phyloP scores from a whole-genome alignment of 2,113 vertebrate species.

The Zootoca vivipara region DNA sequence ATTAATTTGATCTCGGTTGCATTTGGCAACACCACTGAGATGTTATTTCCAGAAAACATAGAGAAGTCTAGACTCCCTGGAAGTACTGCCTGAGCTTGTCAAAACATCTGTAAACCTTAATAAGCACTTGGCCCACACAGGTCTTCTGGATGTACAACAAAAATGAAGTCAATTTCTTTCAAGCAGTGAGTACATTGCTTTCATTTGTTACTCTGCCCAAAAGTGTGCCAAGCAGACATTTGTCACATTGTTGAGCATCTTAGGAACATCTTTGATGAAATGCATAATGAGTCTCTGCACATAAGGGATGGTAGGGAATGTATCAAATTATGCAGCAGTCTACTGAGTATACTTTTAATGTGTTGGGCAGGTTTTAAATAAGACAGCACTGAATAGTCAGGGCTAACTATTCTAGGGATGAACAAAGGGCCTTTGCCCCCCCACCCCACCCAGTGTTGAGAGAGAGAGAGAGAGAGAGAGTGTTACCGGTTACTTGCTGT shows the following conservation, averaged over 20 bases:
- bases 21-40: background rate
- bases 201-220: background rate
- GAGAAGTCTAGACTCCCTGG: slow-evolving; percentile 1
- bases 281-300: background rate
- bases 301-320: background rate
- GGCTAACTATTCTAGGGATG: background rate
- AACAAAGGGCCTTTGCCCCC: background rate
- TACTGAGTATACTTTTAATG: background rate
- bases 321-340: background rate
- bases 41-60: background rate
- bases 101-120: background rate
- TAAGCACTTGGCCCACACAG: background rate
- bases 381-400: background rate
- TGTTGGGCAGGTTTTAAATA: background rate
- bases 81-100: background rate
- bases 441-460: background rate
- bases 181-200: background rate
- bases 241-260: background rate
- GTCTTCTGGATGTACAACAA: background rate
- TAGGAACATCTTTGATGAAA: background rate
- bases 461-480: no score
- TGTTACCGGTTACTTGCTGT: background rate
- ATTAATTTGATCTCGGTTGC: slow-evolving; percentile 1
- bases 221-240: background rate
- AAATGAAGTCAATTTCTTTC: slow-evolving; percentile 1